phyloP scores from a whole-genome alignment of 2,888 invertebrate species.

The Biston stratarius region DNA sequence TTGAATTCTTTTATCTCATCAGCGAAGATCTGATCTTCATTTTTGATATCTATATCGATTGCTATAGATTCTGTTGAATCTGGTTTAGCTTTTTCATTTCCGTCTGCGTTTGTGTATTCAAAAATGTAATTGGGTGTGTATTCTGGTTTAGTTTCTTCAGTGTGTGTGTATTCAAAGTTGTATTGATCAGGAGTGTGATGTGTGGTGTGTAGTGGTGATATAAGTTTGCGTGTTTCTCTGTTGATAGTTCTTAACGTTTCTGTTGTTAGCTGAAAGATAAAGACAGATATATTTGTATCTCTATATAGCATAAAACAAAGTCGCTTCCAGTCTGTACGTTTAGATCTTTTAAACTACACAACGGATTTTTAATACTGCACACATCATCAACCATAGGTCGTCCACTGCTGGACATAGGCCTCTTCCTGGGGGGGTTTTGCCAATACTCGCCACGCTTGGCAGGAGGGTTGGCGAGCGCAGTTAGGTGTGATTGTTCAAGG shows the following conservation, averaged over 20 bases:
- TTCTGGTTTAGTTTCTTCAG: conserved; percentile 1
- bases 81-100: neutral
- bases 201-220: conserved; percentile 5
- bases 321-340: no score
- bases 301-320: no score
- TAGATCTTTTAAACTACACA: no score
- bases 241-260: conserved; percentile 61
- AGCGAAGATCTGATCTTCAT: conserved; percentile 16
- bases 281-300: neutral
- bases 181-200: conserved; percentile 7
- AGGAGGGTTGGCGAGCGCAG: no score
- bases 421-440: no score
- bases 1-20: conserved; percentile 6
- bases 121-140: neutral
- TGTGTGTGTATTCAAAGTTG: conserved; percentile 5
- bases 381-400: no score
- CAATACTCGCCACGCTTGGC: no score
- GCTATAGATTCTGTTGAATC: neutral
- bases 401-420: no score
- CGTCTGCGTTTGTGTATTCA: neutral
- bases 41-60: conserved; percentile 17
- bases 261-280: conserved; percentile 62
- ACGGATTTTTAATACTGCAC: no score
- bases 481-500: no score
- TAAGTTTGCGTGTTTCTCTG: conserved; percentile 45